Conservation (phyloP, 1,140 invertebrate species). For the Lepidurus couesii region DNA sequence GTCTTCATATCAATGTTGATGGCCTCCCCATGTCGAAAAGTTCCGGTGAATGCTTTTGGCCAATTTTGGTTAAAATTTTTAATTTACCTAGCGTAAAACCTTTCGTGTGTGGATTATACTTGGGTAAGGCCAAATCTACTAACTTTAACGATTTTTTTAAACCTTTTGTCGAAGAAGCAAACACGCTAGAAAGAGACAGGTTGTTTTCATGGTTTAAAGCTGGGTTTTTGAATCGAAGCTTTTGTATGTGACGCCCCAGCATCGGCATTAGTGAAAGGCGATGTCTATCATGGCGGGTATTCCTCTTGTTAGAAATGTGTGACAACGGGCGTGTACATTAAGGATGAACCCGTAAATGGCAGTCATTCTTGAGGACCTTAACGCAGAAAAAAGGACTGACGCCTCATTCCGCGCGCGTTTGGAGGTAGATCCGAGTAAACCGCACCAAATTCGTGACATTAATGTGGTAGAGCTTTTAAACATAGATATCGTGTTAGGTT, state of each 20-base stretch:
- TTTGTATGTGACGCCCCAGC: too few relatives aligned
- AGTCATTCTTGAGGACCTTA: slow-evolving; percentile 28
- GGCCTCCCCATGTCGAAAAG: slow-evolving; percentile 23
- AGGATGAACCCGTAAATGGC: slow-evolving; percentile 35
- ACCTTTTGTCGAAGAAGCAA: slow-evolving; percentile 38
- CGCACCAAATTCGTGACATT: too few relatives aligned
- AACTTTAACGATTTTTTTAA: slow-evolving; percentile 36
- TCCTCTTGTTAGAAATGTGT: slow-evolving; percentile 38
- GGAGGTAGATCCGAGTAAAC: too few relatives aligned
- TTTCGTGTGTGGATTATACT: slow-evolving; percentile 38
- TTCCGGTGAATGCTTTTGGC: slow-evolving; percentile 35
- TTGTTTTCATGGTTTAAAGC: slow-evolving; percentile 32
- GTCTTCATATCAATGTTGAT: not conserved
- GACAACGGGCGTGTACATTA: slow-evolving; percentile 37
- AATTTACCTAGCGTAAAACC: slow-evolving; percentile 26
- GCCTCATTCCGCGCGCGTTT: too few relatives aligned
- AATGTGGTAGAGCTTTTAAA: too few relatives aligned
- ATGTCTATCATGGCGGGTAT: slow-evolving; percentile 39
- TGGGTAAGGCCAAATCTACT: slow-evolving; percentile 37
- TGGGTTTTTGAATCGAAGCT: slow-evolving; percentile 35
- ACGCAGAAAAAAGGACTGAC: not conserved
- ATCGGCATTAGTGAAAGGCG: slow-evolving; percentile 38
- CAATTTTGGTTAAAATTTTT: slow-evolving; percentile 38
- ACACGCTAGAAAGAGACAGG: slow-evolving; percentile 34
- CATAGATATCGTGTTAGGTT: too few relatives aligned